Evolutionary conservation across 2,113 vertebrate genomes (phyloP).

Genomic region (Thamnophis sirtalis): DNA sequence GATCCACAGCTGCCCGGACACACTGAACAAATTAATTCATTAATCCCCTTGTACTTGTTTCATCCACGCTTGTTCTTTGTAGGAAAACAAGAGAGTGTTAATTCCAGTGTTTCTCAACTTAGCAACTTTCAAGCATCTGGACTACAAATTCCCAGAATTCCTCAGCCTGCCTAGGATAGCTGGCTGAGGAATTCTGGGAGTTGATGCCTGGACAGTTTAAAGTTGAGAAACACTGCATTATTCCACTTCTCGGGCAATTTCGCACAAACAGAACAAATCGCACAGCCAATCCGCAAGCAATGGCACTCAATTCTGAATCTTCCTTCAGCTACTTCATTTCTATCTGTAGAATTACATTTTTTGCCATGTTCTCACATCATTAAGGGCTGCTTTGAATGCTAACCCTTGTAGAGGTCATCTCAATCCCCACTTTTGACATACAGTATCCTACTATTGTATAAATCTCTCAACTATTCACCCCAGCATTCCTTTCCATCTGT

Average conservation of each 20-base stretch:
- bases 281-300: neutral
- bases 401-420: neutral
- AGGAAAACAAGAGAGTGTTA: neutral
- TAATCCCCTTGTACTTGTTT: neutral
- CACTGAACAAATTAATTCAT: neutral
- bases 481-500: neutral
- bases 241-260: neutral
- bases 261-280: neutral
- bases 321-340: neutral
- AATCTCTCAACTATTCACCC: neutral
- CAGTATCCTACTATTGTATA: neutral
- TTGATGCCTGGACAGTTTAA: neutral
- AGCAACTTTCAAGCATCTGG: too few species aligned
- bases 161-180: too few species aligned
- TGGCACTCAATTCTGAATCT: neutral
- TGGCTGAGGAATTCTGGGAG: neutral
- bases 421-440: neutral
- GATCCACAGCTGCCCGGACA: neutral
- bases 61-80: neutral
- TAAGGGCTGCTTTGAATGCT: neutral
- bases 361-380: neutral
- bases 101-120: too few species aligned
- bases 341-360: neutral
- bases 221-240: neutral
- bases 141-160: too few species aligned